Percentiles rank a stretch among this genome's conserved stretches.
Evolutionary conservation across 2,888 invertebrate genomes (phyloP).

Genomic region (Norana najaformis): DNA sequence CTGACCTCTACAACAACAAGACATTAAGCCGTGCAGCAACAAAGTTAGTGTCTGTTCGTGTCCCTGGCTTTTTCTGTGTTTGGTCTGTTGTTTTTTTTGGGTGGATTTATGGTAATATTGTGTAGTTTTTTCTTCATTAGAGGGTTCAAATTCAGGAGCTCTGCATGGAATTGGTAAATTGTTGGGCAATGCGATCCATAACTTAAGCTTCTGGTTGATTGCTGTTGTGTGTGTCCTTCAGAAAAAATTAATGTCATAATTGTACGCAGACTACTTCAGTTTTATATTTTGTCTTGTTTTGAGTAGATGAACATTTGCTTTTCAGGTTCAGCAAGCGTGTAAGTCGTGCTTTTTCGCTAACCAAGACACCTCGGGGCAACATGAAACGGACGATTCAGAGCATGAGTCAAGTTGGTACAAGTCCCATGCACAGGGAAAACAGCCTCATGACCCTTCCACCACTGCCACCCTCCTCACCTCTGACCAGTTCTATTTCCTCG

Average conservation of each 20-base stretch:
- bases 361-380: conserved; percentile 67
- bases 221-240: neutral
- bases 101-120: neutral
- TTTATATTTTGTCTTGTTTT: neutral
- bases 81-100: neutral
- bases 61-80: neutral
- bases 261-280: neutral
- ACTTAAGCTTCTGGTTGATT: neutral
- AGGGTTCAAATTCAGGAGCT: neutral
- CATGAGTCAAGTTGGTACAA: conserved; percentile 49
- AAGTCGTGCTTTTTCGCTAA: conserved; percentile 90
- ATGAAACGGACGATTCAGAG: conserved; percentile 90
- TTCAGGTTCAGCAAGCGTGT: conserved; percentile 67
- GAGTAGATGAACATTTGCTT: neutral
- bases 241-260: neutral
- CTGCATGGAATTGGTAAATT: neutral
- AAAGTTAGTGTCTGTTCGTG: conserved; percentile 48
- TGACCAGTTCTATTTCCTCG: neutral
- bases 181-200: neutral
- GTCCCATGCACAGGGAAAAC: conserved; percentile 42
- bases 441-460: conserved; percentile 29
- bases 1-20: conserved; percentile 63
- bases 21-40: conserved; percentile 88
- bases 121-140: neutral
- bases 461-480: neutral